Evolutionary conservation across 2,113 vertebrate species (phyloP).

Genomic region (Zapornia atra): DNA sequence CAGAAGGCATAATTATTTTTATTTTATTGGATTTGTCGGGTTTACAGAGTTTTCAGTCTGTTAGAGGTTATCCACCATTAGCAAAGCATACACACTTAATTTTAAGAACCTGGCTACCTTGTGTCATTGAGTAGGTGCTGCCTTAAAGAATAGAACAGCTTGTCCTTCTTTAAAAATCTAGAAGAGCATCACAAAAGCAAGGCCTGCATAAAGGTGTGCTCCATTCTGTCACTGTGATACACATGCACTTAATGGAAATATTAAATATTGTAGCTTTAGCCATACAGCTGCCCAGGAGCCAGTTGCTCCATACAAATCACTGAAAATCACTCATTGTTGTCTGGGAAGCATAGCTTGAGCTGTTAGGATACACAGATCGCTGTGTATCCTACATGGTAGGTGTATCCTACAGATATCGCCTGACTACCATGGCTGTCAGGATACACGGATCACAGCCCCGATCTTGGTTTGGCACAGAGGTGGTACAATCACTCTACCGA

Average conservation of each 20-base stretch:
- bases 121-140: not conserved
- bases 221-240: not conserved
- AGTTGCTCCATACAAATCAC: not conserved
- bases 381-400: no score
- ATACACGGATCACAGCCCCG: not conserved
- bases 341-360: not conserved
- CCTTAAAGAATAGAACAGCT: not conserved
- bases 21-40: slow-evolving; percentile 37
- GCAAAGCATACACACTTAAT: not conserved
- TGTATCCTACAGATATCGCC: no score
- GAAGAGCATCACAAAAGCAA: not conserved
- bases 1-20: slow-evolving; percentile 43
- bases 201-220: not conserved
- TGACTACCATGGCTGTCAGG: no score
- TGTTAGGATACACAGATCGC: not conserved
- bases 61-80: slow-evolving; percentile 28
- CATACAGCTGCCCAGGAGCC: not conserved
- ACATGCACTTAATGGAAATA: not conserved
- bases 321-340: not conserved
- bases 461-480: not conserved
- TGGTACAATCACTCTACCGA: not conserved
- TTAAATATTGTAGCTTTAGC: not conserved
- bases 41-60: slow-evolving; percentile 28
- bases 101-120: slow-evolving; percentile 1
- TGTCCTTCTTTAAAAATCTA: not conserved